Base-by-base conservation (phyloP, 2,113 vertebrate species). In the Paedocypris sp. region DNA sequence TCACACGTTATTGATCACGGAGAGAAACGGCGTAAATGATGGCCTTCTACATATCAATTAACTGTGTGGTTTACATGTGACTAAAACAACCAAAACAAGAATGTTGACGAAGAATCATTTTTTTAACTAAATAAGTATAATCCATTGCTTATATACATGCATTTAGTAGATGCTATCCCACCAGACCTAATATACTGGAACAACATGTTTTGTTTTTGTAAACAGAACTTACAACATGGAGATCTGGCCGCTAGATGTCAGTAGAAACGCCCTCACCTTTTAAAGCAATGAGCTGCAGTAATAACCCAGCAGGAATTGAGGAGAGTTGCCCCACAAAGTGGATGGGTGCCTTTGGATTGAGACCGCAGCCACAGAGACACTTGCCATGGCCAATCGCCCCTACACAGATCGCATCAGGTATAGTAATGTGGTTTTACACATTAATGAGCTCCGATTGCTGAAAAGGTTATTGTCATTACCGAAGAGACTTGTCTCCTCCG, bases 261-360 rank as follows among this genome's bases (percentile, higher is more conserved):
- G 54, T 22, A 45, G 7, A 58, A 18, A 68, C 25, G 15, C 31
- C 62, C 46, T 63, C 64, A 92, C 90, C 89, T 88, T 79, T 91
- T 92, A 76, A 93, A 93, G 79, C 90, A 93, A 74, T 91, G 90
- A n/a, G 89, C 90, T 15, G 90, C 90, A 11, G 90, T 91, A 33
- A 91, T 46, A 1, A 83, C 81, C 90, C 90, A 92, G 66, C 90
- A 93, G 73, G 82, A 82, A 77, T 79, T 86, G 69, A 92, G 86
- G 33, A 92, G 74, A 0, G 90, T 91, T 3, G 87, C 89, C 20
- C 90, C 89, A 1, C 89, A 92, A 63, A 91, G 72, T 53, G 90
- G 80, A 42, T 89, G 88, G n/a, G 79, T 80, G 5, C 86, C 86
- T 79, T 74, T 85, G 8, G 45, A 80, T 73, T 87, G 87, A 42